Base-by-base conservation (phyloP, 2,113 vertebrate species). In the Gyps fulvus region DNA sequence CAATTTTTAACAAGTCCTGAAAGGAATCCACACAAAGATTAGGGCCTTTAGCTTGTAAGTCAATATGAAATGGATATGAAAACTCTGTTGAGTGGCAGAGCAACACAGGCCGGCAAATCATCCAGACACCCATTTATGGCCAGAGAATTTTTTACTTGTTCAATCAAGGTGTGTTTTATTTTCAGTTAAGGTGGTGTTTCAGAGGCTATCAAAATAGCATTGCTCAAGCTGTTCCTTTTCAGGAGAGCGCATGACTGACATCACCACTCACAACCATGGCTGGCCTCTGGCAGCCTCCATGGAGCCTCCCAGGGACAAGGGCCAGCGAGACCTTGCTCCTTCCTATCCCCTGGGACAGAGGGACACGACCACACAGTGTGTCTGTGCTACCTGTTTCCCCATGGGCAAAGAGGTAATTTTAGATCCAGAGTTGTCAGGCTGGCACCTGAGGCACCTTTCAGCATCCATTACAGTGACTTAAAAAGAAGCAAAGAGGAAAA, bases 221-320 rank as follows among this genome's bases (percentile, higher is more conserved):
- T n/a, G 55, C 57, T 43, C 42, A 36, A 36, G 74, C 36, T 42
- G 65, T 31, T 47, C 43, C 47, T 73, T 66, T 34, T 38, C 21
- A 40, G 67, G 43, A 22, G 31, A 43, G 18, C 1, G 0, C 0
- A 1, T 23, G 34, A 19, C 54, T 7, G 20, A 3, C 16, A 1
- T 29, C 0, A 0, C 40, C 19, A 1, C 70, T 63, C 32, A 3
- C 26, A 12, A 3, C 55, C 10, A 2, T 4, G 8, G n/a, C 58
- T 38, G 45, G 25, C 13, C 25, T 9, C 27, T 38, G 74, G 22
- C 36, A 62, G 54, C 59, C 16, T 31, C 61, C 42, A 2, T 3
- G 3, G 54, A 32, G 13, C 19, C 26, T 61, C 65, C 11, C 20
- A 5, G 43, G 43, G 50, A 9, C 0, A 3, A 40, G 31, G 38